A percentile compares a stretch with the other conserved stretches of the same genome.
Conservation (phyloP, 1,140 invertebrate species). For the Euura lappo region DNA sequence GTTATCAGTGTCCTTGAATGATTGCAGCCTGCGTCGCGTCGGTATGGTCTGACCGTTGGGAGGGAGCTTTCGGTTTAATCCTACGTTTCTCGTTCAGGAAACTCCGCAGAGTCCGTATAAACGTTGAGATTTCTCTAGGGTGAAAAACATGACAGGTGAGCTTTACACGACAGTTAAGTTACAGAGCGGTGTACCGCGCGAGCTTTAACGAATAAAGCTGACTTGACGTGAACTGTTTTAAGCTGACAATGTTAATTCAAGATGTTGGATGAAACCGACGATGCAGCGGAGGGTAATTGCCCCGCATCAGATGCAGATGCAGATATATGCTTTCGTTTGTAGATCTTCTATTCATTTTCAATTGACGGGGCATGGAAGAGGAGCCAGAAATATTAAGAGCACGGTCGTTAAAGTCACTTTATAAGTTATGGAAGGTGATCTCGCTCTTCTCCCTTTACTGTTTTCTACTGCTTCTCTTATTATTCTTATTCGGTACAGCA, state of each 20-base stretch:
- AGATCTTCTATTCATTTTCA: no score
- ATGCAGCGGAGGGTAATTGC: no score
- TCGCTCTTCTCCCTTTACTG: not conserved
- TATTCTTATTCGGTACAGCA: no score
- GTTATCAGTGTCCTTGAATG: not conserved
- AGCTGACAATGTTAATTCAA: no score
- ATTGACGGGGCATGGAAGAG: slow-evolving; percentile 16
- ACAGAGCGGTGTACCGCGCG: not conserved
- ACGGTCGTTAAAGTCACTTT: slow-evolving; percentile 47
- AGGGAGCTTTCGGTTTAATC: not conserved
- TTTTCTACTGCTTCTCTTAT: no score
- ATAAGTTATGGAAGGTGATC: slow-evolving; percentile 42
- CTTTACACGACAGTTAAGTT: not conserved
- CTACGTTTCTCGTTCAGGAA: not conserved
- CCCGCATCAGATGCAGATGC: no score
- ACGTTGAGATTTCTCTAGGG: not conserved
- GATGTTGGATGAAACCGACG: no score
- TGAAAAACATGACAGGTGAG: not conserved
- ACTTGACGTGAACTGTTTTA: not conserved
- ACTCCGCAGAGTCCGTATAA: no score
- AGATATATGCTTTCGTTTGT: no score
- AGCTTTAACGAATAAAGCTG: slow-evolving; percentile 5
- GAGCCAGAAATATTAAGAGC: slow-evolving; percentile 24
- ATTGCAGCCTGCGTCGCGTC: not conserved
- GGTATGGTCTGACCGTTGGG: no score